phyloP scores from a whole-genome alignment of 2,113 vertebrate species.

The Microcebus griseorufus region DNA sequence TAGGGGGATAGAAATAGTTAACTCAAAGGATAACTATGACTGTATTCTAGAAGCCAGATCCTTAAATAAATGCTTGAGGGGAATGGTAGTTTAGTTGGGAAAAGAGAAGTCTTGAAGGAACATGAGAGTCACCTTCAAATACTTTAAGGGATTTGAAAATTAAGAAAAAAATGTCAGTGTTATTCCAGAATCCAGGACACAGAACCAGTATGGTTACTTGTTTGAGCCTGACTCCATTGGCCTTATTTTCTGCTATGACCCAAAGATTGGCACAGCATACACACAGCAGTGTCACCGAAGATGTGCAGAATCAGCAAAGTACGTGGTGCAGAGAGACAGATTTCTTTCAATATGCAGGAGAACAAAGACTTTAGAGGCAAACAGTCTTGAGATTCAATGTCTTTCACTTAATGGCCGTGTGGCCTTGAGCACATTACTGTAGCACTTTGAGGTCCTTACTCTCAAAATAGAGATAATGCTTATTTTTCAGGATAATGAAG shows the following conservation, averaged over 20 bases:
- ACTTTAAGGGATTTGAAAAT: not conserved
- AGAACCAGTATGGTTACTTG: fast-evolving
- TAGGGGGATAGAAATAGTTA: not conserved
- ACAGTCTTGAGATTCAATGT: not conserved
- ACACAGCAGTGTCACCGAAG: not conserved
- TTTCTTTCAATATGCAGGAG: not conserved
- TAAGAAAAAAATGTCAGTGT: not conserved
- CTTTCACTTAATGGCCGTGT: not conserved
- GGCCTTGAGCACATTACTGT: not conserved
- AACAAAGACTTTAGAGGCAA: not conserved
- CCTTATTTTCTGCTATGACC: not conserved
- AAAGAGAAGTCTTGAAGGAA: not conserved
- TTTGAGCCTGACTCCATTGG: not conserved
- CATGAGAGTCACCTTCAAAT: not conserved
- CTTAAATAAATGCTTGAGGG: not conserved
- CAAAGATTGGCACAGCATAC: not conserved
- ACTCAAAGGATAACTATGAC: not conserved
- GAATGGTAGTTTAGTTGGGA: not conserved
- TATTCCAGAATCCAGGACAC: not conserved
- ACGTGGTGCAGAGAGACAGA: not conserved
- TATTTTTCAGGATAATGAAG: not conserved
- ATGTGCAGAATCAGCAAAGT: not conserved
- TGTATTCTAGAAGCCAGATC: not conserved
- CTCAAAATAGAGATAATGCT: not conserved
- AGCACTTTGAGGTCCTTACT: not conserved